phyloP scores from a whole-genome alignment of 2,113 vertebrate species.

The Chionodraco myersi region DNA sequence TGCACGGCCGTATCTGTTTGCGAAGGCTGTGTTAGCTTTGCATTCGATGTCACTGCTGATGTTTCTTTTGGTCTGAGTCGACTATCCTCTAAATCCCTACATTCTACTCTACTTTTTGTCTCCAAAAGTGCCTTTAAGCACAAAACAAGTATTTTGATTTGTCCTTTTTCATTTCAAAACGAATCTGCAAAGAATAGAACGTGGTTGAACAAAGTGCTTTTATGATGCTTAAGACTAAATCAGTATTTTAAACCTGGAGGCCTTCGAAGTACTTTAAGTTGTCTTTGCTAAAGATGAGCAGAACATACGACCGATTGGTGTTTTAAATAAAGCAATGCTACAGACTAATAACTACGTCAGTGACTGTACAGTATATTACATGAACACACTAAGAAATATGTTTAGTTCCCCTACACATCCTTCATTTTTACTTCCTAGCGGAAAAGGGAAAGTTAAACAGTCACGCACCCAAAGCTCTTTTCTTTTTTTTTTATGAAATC shows the following conservation, averaged over 20 bases:
- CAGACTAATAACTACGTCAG: background rate
- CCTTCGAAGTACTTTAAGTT: slow-evolving; percentile 63
- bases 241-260: slow-evolving; percentile 70
- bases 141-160: slow-evolving; percentile 61
- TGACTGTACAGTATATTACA: slow-evolving; percentile 19
- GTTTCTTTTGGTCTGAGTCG: slow-evolving; percentile 35
- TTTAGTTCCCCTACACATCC: background rate
- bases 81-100: slow-evolving; percentile 18
- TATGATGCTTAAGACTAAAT: slow-evolving; percentile 59
- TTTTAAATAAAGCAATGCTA: slow-evolving; percentile 27
- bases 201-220: slow-evolving; percentile 70
- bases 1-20: slow-evolving; percentile 53
- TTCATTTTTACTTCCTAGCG: slow-evolving; percentile 10
- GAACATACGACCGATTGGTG: slow-evolving; percentile 44
- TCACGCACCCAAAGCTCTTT: background rate
- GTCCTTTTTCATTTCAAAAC: slow-evolving; percentile 52
- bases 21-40: slow-evolving; percentile 49
- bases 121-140: slow-evolving; percentile 83
- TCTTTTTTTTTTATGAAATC: background rate
- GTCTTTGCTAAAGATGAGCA: slow-evolving; percentile 37
- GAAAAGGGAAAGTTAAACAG: background rate
- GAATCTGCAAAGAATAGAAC: slow-evolving; percentile 65
- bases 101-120: slow-evolving; percentile 44
- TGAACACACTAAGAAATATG: background rate
- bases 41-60: slow-evolving; percentile 64